Conservation (phyloP, 2,113 vertebrate species). For the Scolopax mira region DNA sequence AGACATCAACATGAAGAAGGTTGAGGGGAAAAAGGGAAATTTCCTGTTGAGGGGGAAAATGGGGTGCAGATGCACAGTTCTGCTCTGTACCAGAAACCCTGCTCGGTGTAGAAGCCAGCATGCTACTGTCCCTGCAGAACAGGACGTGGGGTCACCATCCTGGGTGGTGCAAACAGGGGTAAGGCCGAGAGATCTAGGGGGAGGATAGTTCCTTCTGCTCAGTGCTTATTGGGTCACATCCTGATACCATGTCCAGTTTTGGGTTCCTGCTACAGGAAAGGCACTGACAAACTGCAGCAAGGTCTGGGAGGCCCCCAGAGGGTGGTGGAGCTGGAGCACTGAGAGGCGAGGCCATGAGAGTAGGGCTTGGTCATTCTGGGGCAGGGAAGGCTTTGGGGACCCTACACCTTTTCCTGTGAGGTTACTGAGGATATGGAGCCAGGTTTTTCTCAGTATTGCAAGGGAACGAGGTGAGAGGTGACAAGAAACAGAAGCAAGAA, state of each 20-base stretch:
- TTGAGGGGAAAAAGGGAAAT: not conserved
- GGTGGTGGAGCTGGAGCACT: not conserved
- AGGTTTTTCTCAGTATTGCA: not conserved
- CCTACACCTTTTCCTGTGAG: not conserved
- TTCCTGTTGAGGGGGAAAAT: not conserved
- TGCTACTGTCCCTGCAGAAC: not conserved
- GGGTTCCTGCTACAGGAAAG: not conserved
- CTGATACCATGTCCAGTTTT: fast-evolving
- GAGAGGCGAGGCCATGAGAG: not conserved
- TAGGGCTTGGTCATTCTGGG: not conserved
- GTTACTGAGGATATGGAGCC: not conserved
- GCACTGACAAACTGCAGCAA: not conserved
- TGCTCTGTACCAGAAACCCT: not conserved
- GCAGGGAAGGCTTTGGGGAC: not conserved
- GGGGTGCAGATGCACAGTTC: not conserved
- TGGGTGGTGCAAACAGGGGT: not conserved
- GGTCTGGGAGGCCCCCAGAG: too few species aligned
- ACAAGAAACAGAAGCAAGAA: not conserved
- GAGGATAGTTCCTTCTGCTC: not conserved
- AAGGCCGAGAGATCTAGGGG: not conserved
- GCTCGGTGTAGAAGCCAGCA: fast-evolving
- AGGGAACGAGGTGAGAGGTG: not conserved
- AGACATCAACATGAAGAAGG: not conserved
- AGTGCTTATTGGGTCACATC: not conserved
- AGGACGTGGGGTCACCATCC: not conserved